Evolutionary conservation across 2,113 vertebrate species (phyloP).

Genomic region (Oncorhynchus tshawytscha): DNA sequence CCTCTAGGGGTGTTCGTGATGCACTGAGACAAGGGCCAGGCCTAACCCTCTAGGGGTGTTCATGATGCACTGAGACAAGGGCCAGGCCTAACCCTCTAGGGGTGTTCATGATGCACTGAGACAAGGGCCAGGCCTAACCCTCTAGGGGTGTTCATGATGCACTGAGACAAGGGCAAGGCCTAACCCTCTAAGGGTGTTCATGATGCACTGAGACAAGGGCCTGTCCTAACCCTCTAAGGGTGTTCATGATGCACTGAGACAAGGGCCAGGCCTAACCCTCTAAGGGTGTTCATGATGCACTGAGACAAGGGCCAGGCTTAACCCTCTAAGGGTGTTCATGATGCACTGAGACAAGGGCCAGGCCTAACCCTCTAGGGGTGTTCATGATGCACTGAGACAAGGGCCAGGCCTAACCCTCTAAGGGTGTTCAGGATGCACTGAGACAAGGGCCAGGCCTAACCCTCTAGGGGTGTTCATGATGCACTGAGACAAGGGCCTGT

Average conservation of each 20-base stretch:
- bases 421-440: not conserved
- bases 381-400: no score
- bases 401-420: no score
- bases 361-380: no score
- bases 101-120: not conserved
- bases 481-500: not conserved
- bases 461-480: not conserved
- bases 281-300: not conserved
- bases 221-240: no score
- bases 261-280: constrained; percentile 26
- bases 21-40: no score
- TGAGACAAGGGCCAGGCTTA: not conserved
- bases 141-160: not conserved
- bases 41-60: no score
- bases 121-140: constrained; percentile 22
- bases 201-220: no score
- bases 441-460: constrained; percentile 27
- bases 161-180: no score
- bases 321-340: not conserved
- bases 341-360: no score
- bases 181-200: no score
- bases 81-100: no score
- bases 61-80: no score
- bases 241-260: not conserved
- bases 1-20: not conserved